A percentile compares a stretch with the other conserved stretches of the same genome.
Evolutionary conservation across 2,797 vertebrate species (phyloP).

Genomic region (Serranus cabrilla): DNA sequence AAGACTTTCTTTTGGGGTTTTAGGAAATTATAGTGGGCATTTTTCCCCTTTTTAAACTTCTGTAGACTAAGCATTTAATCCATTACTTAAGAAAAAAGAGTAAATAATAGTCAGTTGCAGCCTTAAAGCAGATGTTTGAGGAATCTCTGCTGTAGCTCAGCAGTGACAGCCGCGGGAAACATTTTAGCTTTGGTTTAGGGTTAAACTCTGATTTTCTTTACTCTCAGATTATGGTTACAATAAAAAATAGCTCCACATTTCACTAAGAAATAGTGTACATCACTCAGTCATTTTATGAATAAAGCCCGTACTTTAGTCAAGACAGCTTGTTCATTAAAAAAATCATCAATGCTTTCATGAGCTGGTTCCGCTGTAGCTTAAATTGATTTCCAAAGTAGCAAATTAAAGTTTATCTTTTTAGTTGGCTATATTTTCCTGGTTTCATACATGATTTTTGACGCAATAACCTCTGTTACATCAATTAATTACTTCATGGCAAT

Average conservation of each 20-base stretch:
- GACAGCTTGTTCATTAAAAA: conserved; percentile 4
- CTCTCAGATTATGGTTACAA: not conserved
- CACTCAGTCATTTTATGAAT: conserved; percentile 7
- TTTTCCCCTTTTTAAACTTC: not conserved
- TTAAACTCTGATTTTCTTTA: not conserved
- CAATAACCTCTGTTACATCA: conserved; percentile 23
- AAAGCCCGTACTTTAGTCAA: not conserved
- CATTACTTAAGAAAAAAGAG: not conserved
- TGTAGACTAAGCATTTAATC: not conserved
- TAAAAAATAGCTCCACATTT: not conserved
- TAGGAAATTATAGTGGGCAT: not conserved
- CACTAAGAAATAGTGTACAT: not conserved
- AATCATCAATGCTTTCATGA: conserved; percentile 2
- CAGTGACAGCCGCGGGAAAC: not conserved
- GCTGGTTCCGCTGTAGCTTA: conserved; percentile 6
- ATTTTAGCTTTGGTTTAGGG: conserved; percentile 2
- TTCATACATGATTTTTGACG: conserved; percentile 26
- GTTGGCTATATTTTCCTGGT: conserved; percentile 1
- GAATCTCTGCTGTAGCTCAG: not conserved
- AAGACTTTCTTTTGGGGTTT: not conserved
- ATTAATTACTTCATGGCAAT: conserved; percentile 34
- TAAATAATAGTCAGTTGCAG: not conserved
- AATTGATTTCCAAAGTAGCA: conserved; percentile 19
- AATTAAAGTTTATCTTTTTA: conserved; percentile 24
- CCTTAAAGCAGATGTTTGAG: not conserved